Conservation (phyloP, 2,797 vertebrate species). For the Morelia viridis region DNA sequence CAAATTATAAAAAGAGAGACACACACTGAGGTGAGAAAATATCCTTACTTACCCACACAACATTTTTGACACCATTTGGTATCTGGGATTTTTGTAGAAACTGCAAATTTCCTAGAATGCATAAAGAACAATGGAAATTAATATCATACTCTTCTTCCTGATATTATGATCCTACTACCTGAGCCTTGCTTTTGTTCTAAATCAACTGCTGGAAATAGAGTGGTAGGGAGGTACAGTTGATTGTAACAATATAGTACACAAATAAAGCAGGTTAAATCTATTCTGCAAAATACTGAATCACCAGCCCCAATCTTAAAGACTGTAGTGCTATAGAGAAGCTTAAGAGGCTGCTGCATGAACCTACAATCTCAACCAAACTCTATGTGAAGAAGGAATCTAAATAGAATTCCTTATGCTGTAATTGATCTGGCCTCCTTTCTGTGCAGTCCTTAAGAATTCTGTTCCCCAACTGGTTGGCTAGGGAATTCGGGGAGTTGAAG, state of each 20-base stretch:
- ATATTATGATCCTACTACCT: not conserved
- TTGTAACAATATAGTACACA: not conserved
- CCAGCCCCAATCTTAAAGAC: not conserved
- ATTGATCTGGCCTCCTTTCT: not conserved
- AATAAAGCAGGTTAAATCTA: not conserved
- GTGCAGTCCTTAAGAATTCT: not conserved
- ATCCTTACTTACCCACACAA: conserved; percentile 88
- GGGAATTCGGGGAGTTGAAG: not conserved
- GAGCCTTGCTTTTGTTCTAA: not conserved
- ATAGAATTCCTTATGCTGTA: not conserved
- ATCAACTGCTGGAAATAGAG: not conserved
- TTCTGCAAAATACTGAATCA: not conserved
- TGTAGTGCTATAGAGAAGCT: not conserved
- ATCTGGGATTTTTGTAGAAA: conserved; percentile 97
- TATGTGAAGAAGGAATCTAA: not conserved
- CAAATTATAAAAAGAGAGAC: not conserved
- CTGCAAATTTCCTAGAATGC: conserved; percentile 89
- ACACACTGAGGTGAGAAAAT: not conserved
- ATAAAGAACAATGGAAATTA: conserved; percentile 38
- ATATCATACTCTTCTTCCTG: not conserved
- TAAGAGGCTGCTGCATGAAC: too few species aligned
- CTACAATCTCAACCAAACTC: not conserved
- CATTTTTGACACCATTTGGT: conserved; percentile 99
- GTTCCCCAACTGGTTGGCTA: not conserved
- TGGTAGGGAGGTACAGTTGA: not conserved